A percentile compares a stretch with the other conserved stretches of the same genome.
Evolutionary conservation across 1,140 invertebrate species (phyloP).

Genomic region (Bombus superbus): DNA sequence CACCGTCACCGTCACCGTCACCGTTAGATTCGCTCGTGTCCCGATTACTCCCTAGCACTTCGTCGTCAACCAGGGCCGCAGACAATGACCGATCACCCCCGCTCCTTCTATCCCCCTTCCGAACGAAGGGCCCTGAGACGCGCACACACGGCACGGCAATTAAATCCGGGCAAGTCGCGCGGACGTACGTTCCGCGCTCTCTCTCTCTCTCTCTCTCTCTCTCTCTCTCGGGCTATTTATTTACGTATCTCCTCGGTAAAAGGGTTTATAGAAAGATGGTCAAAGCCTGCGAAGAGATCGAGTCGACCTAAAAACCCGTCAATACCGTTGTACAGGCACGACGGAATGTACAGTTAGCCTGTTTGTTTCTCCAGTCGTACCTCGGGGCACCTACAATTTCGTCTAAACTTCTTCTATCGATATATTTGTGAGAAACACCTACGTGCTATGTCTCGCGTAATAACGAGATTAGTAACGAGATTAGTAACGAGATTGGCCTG

Average conservation of each 20-base stretch:
- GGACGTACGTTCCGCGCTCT: slow-evolving; percentile 14
- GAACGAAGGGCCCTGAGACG: background rate
- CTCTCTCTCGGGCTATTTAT: slow-evolving; percentile 5
- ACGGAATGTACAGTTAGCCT: slow-evolving; percentile 28
- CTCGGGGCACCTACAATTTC: background rate
- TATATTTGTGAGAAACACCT: background rate
- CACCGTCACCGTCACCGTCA: slow-evolving; percentile 34
- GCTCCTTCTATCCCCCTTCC: too few relatives aligned
- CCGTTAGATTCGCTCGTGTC: slow-evolving; percentile 13
- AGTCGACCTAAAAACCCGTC: slow-evolving; percentile 36
- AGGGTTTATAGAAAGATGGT: background rate
- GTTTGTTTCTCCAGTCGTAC: background rate
- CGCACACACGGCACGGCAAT: slow-evolving; percentile 20
- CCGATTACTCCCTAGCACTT: slow-evolving; percentile 8
- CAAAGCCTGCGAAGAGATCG: background rate
- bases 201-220: too few relatives aligned
- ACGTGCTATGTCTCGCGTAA: too few relatives aligned
- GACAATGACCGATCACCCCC: slow-evolving; percentile 33
- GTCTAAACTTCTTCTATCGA: too few relatives aligned
- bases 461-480: background rate
- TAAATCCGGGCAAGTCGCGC: slow-evolving; percentile 25
- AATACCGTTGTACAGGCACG: slow-evolving; percentile 14
- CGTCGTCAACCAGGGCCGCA: background rate
- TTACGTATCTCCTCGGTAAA: background rate
- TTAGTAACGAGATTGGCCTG: background rate